phyloP scores from a whole-genome alignment of 2,888 invertebrate genomes.

The Timandra comae region DNA sequence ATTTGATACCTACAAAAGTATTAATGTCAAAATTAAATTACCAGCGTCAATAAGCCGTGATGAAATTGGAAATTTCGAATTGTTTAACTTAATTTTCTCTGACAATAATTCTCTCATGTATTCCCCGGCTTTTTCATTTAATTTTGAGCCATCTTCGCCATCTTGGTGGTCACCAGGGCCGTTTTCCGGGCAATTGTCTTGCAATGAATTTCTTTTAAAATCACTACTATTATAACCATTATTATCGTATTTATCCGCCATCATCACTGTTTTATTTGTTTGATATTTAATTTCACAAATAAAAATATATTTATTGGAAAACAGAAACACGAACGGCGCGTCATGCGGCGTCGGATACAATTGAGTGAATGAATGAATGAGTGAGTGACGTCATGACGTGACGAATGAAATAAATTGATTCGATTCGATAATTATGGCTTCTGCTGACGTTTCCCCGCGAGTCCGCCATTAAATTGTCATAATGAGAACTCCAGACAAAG shows the following conservation, averaged over 20 bases:
- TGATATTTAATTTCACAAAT: too few species aligned
- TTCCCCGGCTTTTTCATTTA: conserved; percentile 85
- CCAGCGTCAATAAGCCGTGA: conserved; percentile 85
- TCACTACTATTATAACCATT: conserved; percentile 67
- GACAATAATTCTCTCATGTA: conserved; percentile 85
- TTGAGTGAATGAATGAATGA: conserved; percentile 5
- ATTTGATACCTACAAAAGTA: too few species aligned
- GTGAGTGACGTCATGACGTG: too few species aligned
- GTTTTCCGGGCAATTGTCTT: conserved; percentile 25
- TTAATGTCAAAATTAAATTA: too few species aligned
- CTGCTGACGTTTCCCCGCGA: too few species aligned
- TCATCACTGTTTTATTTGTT: conserved; percentile 1
- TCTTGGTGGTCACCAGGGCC: conserved; percentile 44
- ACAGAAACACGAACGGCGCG: too few species aligned
- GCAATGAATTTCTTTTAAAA: conserved; percentile 62
- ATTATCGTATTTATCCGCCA: conserved; percentile 51
- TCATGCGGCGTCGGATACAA: not conserved
- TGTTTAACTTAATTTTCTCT: conserved; percentile 81
- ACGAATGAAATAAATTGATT: too few species aligned
- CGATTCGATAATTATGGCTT: too few species aligned
- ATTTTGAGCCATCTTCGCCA: conserved; percentile 74
- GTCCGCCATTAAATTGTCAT: too few species aligned
- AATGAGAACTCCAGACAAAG: too few species aligned
- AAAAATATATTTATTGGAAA: too few species aligned
- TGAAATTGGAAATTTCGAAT: conserved; percentile 82